A percentile compares a stretch with the other conserved stretches of the same genome.
Conservation (phyloP, 2,888 invertebrate species). For the Parapristionchus giblindavisi region DNA sequence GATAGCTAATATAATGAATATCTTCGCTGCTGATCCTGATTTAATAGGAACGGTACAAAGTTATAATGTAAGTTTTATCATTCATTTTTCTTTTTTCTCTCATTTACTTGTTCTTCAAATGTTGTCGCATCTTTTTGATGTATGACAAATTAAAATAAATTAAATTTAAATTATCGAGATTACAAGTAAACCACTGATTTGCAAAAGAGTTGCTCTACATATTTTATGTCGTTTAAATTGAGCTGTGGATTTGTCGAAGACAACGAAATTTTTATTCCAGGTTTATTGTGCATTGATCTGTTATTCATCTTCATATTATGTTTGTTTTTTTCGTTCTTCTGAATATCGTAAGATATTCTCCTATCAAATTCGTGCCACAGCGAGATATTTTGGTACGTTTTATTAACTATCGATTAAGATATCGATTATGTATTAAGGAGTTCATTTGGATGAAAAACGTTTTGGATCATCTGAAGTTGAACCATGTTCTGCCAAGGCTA, state of each 20-base stretch:
- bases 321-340: conserved; percentile 19
- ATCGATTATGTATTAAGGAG: too few species aligned
- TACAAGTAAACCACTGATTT: background rate
- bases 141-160: background rate
- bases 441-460: too few species aligned
- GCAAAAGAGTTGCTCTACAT: too few species aligned
- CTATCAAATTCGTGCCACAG: conserved; percentile 19
- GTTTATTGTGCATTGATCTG: conserved; percentile 20
- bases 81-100: background rate
- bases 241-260: too few species aligned
- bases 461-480: too few species aligned
- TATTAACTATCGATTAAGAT: too few species aligned
- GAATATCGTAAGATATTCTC: conserved; percentile 22
- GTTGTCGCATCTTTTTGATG: background rate
- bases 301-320: conserved; percentile 25
- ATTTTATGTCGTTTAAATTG: too few species aligned
- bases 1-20: conserved; percentile 29
- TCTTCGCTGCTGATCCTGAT: background rate
- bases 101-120: background rate
- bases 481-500: too few species aligned
- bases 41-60: background rate
- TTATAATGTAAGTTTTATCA: conserved; percentile 20
- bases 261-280: too few species aligned
- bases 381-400: too few species aligned
- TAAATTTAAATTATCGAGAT: background rate